These are phyloP conservation scores for Tadarida brasiliensis DNA, from an alignment of 2,797 vertebrate genomes.

Conservation along the genomic window DNA sequence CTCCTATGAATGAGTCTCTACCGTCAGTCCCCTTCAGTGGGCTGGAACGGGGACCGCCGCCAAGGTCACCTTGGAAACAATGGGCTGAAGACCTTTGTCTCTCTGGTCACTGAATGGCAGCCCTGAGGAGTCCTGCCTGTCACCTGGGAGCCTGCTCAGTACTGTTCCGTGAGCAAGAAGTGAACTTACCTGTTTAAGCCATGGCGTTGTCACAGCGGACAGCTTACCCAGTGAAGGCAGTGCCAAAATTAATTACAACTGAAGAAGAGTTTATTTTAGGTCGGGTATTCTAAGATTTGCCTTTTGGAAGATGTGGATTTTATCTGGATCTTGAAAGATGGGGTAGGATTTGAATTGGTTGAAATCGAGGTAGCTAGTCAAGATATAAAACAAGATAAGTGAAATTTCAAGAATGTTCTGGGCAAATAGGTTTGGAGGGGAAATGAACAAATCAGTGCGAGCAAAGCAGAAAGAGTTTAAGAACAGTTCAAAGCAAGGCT, in stretches of 20 bases:
- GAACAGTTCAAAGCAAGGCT: neutral
- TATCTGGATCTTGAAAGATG: neutral
- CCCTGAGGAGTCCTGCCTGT: neutral
- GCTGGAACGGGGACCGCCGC: neutral
- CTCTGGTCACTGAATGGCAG: neutral
- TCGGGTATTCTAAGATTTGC: neutral
- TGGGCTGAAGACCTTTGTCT: neutral
- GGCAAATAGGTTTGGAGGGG: neutral
- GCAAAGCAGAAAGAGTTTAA: neutral
- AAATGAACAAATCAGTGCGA: neutral
- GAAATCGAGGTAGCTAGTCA: neutral
- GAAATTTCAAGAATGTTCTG: neutral
- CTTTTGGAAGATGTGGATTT: constrained; percentile 5
- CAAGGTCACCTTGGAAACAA: neutral
- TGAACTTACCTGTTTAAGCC: neutral
- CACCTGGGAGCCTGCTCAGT: neutral
- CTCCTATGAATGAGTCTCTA: rapidly evolving
- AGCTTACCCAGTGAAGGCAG: neutral
- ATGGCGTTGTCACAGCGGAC: neutral
- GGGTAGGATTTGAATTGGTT: neutral
- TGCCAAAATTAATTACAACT: neutral
- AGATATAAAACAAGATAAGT: neutral
- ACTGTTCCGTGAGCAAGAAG: neutral
- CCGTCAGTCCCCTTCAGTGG: neutral
- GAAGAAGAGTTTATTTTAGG: neutral